phyloP scores from a whole-genome alignment of 2,888 invertebrate genomes.

The Resseliella maxima region DNA sequence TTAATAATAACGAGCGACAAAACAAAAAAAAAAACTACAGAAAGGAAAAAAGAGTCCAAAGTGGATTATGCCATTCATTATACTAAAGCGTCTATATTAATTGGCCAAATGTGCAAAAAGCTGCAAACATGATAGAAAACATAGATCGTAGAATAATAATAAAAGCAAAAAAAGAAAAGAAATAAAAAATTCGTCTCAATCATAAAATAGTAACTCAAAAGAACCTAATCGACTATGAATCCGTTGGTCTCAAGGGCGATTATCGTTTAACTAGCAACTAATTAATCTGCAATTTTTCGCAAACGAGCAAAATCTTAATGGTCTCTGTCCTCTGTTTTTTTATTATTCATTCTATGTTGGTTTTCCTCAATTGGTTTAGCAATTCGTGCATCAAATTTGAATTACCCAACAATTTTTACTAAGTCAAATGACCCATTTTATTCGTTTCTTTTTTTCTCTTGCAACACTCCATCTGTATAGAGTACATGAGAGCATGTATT shows the following conservation, averaged over 20 bases:
- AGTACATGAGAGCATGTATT: too few species aligned
- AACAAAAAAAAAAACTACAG: neutral
- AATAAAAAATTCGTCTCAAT: too few species aligned
- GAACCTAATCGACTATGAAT: conserved; percentile 46
- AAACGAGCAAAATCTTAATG: neutral
- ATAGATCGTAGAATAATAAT: neutral
- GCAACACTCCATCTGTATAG: too few species aligned
- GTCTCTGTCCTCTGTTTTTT: neutral
- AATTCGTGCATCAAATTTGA: conserved; percentile 30
- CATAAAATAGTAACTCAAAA: neutral
- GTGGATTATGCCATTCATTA: neutral
- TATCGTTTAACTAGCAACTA: neutral
- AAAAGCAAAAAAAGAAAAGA: neutral
- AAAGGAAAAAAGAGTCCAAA: neutral
- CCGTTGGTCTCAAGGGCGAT: conserved; percentile 8
- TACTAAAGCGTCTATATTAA: neutral
- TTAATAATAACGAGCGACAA: neutral
- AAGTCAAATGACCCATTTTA: neutral
- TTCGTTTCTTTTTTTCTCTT: too few species aligned
- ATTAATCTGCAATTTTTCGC: conserved; percentile 14
- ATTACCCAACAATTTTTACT: neutral
- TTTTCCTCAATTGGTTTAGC: neutral
- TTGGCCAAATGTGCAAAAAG: neutral
- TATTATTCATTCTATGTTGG: neutral
- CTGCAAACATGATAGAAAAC: conserved; percentile 17